Evolutionary conservation across 2,888 invertebrate species (phyloP).

Genomic region (Schizotus pectinicornis): DNA sequence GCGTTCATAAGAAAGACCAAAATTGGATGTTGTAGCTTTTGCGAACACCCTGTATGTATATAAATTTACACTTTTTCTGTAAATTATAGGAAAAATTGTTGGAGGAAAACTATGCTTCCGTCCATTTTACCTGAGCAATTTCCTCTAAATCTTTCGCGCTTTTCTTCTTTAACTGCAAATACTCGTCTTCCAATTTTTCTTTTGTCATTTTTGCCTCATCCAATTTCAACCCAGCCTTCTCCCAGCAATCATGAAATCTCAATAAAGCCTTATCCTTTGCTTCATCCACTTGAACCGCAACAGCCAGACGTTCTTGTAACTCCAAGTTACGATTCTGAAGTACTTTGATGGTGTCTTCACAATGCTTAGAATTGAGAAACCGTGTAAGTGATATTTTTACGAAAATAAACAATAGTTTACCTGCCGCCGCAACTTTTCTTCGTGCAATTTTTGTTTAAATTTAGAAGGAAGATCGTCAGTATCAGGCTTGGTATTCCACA

Average conservation of each 20-base stretch:
- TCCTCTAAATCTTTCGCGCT: conserved; percentile 44
- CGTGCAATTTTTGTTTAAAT: conserved; percentile 66
- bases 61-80: too few relatives aligned
- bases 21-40: too few relatives aligned
- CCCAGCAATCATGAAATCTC: conserved; percentile 70
- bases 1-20: too few relatives aligned
- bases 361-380: conserved; percentile 63
- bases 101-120: conserved; percentile 47
- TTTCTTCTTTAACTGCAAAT: too few relatives aligned
- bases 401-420: conserved; percentile 56
- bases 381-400: conserved; percentile 15
- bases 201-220: conserved; percentile 38
- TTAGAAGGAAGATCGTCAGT: conserved; percentile 40
- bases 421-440: conserved; percentile 78
- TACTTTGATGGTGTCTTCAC: conserved; percentile 77
- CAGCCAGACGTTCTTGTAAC: conserved; percentile 79
- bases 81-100: neutral
- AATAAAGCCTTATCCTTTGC: conserved; percentile 74
- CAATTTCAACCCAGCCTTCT: conserved; percentile 55
- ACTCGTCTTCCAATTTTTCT: conserved; percentile 4
- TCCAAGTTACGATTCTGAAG: conserved; percentile 76
- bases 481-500: conserved; percentile 62
- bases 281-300: conserved; percentile 78
- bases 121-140: neutral
- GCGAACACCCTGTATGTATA: too few relatives aligned